These are phyloP conservation scores for Artemia franciscana DNA, from an alignment of 1,140 invertebrate species.

Conservation along the genomic window DNA sequence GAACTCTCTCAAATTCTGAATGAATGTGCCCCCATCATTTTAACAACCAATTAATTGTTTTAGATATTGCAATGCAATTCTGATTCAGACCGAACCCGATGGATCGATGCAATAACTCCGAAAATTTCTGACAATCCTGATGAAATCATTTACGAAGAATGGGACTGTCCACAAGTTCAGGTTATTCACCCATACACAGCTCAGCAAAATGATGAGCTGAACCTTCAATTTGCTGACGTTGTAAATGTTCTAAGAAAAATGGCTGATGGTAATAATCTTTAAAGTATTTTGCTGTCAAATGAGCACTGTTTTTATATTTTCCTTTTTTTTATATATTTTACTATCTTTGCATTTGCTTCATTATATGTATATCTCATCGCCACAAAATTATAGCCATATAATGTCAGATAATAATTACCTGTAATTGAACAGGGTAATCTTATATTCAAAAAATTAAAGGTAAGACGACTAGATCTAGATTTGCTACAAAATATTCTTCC, in stretches of 20 bases:
- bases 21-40: no score
- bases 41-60: slow-evolving; percentile 12
- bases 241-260: slow-evolving; percentile 77
- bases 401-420: no score
- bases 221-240: slow-evolving; percentile 59
- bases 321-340: slow-evolving; percentile 1
- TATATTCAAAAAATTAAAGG: no score
- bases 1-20: no score
- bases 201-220: slow-evolving; percentile 65
- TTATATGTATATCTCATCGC: no score
- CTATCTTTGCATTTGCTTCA: background rate
- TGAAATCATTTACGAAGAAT: slow-evolving; percentile 75
- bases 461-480: no score
- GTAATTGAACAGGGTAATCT: no score
- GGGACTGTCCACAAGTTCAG: slow-evolving; percentile 73
- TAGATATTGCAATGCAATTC: slow-evolving; percentile 41
- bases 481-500: no score
- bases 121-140: slow-evolving; percentile 40
- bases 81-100: slow-evolving; percentile 53
- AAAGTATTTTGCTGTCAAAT: background rate
- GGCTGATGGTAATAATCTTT: slow-evolving; percentile 44
- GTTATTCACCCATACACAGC: slow-evolving; percentile 45
- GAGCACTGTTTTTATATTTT: no score
- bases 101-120: slow-evolving; percentile 55
- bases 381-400: no score